Conservation (phyloP, 2,888 invertebrate genomes). For the Nomada ferruginata region DNA sequence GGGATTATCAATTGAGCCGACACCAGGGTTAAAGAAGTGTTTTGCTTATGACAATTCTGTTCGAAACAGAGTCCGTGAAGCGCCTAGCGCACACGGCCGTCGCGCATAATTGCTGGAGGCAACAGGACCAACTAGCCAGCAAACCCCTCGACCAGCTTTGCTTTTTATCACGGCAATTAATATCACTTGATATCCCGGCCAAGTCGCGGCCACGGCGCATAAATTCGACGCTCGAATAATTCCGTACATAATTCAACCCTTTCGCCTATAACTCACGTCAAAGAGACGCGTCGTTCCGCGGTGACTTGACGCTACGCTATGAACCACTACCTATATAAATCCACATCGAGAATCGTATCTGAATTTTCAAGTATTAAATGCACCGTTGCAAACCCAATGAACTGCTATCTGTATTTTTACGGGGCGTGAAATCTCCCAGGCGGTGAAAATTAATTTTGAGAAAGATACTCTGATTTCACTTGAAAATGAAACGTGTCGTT, state of each 20-base stretch:
- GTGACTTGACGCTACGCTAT: slow-evolving; percentile 59
- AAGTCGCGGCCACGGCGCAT: slow-evolving; percentile 72
- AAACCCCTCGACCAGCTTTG: slow-evolving; percentile 27
- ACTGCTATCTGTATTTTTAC: too few species aligned
- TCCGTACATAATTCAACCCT: slow-evolving; percentile 83
- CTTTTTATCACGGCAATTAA: slow-evolving; percentile 72
- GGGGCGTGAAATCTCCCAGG: too few species aligned
- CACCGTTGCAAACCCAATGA: too few species aligned
- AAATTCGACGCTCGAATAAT: slow-evolving; percentile 83
- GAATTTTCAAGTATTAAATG: too few species aligned
- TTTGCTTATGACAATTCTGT: not conserved
- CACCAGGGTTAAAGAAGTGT: not conserved
- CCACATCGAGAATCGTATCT: too few species aligned
- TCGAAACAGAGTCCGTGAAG: slow-evolving; percentile 13
- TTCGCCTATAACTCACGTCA: slow-evolving; percentile 80
- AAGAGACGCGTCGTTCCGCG: slow-evolving; percentile 63
- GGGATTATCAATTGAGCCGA: not conserved
- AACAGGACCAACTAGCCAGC: slow-evolving; percentile 50
- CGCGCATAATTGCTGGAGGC: slow-evolving; percentile 57
- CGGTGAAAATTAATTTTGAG: too few species aligned
- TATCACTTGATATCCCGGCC: slow-evolving; percentile 69
- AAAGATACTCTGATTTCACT: too few species aligned
- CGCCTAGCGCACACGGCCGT: slow-evolving; percentile 47
- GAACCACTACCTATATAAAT: too few species aligned
- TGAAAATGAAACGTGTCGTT: too few species aligned